Evolutionary conservation across 1,140 invertebrate species (phyloP), one percentile per base, ranked within the genome.

Genomic region (Asobara japonica): DNA sequence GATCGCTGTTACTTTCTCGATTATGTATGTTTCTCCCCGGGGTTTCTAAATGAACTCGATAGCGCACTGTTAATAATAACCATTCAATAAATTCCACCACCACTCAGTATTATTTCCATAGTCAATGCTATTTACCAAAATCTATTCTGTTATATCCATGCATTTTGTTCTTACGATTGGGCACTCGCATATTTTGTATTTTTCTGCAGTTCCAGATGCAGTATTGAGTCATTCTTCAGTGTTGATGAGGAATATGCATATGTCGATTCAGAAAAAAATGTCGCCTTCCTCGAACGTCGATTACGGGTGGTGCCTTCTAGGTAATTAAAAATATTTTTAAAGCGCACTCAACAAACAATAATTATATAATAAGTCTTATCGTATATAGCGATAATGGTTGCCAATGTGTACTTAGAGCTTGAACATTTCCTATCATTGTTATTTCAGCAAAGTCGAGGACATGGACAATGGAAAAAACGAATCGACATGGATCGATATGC

Each of bases 161-260:
- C n/a, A n/a, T n/a, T n/a, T n/a, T n/a, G n/a, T n/a, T n/a, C n/a
- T n/a, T n/a, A n/a, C n/a, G n/a, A n/a, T n/a, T n/a, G n/a, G n/a
- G n/a, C 29, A 25, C 2, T 25, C 20, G 6, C 6, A 60, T 27
- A 60, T 27, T 29, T 11, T 60, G 11, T n/a, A n/a, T 60, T 48
- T 56, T 20, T 66, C 31, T 62, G n/a, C 6, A 71, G 31, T 62
- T 72, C 56, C 31, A 72, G 30, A 33, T 72, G 38, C 8, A 38
- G 38, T 31, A 74, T 76, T 61, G 78, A 81, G 36, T 71, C 76
- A 16, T 85, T 87, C 70, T 72, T 90, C 0, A 91, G 86, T 77
- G 83, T 92, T 22, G 89, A 92, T 18, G 93, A 94, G 80, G 91
- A 94, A 70, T 95, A 94, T 76, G 92, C 91, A 64, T 94, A 94